Evolutionary conservation across 2,113 vertebrate species (phyloP).

Genomic region (Globicephala melas): DNA sequence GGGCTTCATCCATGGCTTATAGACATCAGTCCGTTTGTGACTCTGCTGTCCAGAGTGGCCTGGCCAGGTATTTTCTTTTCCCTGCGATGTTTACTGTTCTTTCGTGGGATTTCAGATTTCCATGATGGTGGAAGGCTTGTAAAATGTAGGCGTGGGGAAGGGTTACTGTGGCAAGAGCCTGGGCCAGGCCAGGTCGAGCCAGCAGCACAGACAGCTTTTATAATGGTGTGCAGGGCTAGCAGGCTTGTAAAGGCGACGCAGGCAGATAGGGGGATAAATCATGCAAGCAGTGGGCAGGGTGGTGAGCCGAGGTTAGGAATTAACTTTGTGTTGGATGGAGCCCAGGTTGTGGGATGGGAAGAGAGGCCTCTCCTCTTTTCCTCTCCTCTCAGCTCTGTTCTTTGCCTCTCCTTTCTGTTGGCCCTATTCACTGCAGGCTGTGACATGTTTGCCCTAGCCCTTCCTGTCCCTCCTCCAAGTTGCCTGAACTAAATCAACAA

Average conservation of each 20-base stretch:
- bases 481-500: constrained; percentile 71
- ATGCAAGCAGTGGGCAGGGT: constrained; percentile 82
- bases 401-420: constrained; percentile 72
- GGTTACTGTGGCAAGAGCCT: constrained; percentile 13
- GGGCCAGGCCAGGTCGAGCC: constrained; percentile 62
- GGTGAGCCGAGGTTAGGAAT: constrained; percentile 87
- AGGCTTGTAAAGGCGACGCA: constrained; percentile 82
- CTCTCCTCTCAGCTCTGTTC: constrained; percentile 68
- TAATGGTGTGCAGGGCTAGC: constrained; percentile 79
- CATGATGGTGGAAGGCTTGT: constrained; percentile 78
- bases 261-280: constrained; percentile 87
- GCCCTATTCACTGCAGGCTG: constrained; percentile 68
- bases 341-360: constrained; percentile 84
- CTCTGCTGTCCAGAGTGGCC: constrained; percentile 65
- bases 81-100: constrained; percentile 88
- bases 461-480: constrained; percentile 73
- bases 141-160: constrained; percentile 69
- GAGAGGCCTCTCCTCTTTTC: constrained; percentile 76
- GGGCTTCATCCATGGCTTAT: constrained; percentile 18
- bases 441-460: constrained; percentile 72
- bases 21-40: constrained; percentile 52
- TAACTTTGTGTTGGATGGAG: constrained; percentile 86
- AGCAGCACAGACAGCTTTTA: constrained; percentile 85
- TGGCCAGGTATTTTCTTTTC: constrained; percentile 67
- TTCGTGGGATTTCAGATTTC: constrained; percentile 87